Conservation (phyloP, 1,140 invertebrate genomes). For the Apocrypta bakeri region DNA sequence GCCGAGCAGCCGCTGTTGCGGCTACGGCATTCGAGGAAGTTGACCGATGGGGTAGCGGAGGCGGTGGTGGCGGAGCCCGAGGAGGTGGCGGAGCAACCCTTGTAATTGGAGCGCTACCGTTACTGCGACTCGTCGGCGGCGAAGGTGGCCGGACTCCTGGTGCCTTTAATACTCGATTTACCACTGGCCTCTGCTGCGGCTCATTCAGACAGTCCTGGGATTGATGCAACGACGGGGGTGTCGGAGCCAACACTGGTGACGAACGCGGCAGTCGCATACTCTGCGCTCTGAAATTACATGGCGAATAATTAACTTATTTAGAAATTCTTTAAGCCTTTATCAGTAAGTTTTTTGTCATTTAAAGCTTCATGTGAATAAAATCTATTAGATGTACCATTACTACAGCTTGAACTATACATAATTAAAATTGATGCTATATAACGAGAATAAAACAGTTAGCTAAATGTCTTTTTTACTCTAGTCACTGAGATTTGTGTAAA, state of each 20-base stretch:
- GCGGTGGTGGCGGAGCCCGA: constrained; percentile 67
- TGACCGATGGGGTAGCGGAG: constrained; percentile 66
- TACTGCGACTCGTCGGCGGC: constrained; percentile 63
- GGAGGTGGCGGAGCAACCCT: constrained; percentile 67
- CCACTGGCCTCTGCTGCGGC: constrained; percentile 62
- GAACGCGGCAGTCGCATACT: constrained; percentile 76
- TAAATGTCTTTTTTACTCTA: not conserved
- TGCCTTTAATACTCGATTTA: constrained; percentile 65
- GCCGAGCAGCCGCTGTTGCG: constrained; percentile 62
- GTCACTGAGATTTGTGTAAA: not conserved
- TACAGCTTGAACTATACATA: not conserved
- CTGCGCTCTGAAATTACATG: constrained; percentile 67
- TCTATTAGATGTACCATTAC: not conserved
- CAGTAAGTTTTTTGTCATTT: not conserved
- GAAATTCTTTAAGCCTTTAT: not conserved
- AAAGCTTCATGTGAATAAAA: not conserved
- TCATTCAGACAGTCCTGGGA: constrained; percentile 74
- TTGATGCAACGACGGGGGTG: constrained; percentile 72
- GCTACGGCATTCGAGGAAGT: constrained; percentile 55
- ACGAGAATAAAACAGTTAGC: not conserved
- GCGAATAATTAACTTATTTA: not conserved
- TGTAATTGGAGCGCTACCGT: constrained; percentile 27
- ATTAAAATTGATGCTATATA: not conserved
- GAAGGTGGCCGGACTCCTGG: constrained; percentile 71
- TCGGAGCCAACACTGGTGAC: constrained; percentile 70